phyloP scores from a whole-genome alignment of 2,113 vertebrate genomes.

The Tragelaphus strepsiceros region DNA sequence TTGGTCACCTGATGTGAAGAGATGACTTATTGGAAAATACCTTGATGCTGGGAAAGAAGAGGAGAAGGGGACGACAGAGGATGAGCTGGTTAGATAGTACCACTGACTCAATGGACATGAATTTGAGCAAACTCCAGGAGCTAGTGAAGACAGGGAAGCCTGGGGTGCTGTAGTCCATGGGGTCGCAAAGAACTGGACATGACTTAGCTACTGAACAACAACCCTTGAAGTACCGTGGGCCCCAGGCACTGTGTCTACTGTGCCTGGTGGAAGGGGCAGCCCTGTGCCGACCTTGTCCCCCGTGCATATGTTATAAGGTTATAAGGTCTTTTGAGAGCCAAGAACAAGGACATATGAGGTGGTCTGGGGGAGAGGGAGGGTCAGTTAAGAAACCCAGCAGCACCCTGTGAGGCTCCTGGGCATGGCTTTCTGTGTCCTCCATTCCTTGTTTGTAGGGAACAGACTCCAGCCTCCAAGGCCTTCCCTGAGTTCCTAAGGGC shows the following conservation, averaged over 20 bases:
- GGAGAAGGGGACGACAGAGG: neutral
- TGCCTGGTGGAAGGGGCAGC: neutral
- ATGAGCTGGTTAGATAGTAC: neutral
- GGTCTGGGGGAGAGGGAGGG: neutral
- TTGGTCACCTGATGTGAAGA: neutral
- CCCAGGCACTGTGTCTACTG: neutral
- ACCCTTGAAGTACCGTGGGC: accelerated
- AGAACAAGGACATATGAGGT: neutral
- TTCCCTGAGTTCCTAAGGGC: neutral
- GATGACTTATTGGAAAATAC: neutral
- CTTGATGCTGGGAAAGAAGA: neutral
- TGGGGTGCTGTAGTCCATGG: neutral
- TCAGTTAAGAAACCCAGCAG: neutral
- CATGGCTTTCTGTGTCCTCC: neutral
- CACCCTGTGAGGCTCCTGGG: neutral
- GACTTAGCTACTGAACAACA: neutral
- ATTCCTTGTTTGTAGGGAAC: neutral
- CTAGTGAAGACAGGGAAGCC: neutral
- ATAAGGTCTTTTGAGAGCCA: neutral
- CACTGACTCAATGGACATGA: neutral
- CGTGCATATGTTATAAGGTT: neutral
- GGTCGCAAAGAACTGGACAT: neutral
- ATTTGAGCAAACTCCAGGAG: neutral
- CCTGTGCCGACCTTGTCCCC: neutral
- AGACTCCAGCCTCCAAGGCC: neutral